Conservation (phyloP, 2,888 invertebrate species). For the Lasioglossum morio region DNA sequence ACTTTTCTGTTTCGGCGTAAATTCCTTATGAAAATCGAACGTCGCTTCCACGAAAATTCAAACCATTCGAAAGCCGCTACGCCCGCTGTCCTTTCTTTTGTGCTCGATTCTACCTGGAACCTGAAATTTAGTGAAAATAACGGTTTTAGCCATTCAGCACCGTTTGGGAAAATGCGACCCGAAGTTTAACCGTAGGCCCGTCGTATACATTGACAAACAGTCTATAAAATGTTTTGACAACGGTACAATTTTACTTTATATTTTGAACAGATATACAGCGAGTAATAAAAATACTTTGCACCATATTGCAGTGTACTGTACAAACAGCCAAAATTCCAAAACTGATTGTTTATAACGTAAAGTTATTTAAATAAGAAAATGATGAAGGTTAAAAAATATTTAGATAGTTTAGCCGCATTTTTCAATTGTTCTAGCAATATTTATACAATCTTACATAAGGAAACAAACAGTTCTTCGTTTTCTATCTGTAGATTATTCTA, state of each 20-base stretch:
- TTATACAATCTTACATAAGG: background rate
- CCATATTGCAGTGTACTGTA: background rate
- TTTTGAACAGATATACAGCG: background rate
- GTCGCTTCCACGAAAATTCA: background rate
- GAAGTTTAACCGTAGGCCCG: background rate
- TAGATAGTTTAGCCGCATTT: background rate
- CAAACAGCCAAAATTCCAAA: background rate
- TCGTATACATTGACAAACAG: background rate
- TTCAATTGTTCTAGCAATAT: background rate
- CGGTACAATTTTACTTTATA: background rate
- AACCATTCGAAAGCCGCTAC: background rate
- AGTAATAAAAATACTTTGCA: background rate
- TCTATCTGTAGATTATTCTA: background rate
- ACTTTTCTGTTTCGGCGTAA: background rate
- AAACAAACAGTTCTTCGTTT: background rate
- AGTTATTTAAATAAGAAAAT: background rate
- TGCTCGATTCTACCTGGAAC: background rate
- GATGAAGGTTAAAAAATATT: background rate
- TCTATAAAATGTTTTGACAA: background rate
- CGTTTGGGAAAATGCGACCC: background rate
- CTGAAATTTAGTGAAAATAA: constrained; percentile 1
- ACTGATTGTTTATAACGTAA: background rate
- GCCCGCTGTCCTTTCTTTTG: background rate
- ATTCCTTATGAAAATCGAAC: background rate
- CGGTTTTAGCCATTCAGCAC: background rate